phyloP scores from a whole-genome alignment of 2,113 vertebrate genomes.

The Elanoides forficatus region DNA sequence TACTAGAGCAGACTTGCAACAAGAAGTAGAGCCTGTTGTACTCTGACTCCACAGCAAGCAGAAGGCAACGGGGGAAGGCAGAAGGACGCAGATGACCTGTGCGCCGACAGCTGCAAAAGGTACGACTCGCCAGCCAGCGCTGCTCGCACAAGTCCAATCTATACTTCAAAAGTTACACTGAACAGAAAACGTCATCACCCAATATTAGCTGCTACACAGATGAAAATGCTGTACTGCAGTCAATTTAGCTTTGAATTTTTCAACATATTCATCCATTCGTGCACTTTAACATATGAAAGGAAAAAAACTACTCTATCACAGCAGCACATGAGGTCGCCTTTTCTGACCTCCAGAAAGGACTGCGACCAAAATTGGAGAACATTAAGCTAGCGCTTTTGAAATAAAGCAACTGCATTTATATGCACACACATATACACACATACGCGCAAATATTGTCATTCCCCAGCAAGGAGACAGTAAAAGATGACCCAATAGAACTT shows the following conservation, averaged over 20 bases:
- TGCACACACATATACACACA: too few species aligned
- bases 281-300: background rate
- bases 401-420: background rate
- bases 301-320: background rate
- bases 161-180: background rate
- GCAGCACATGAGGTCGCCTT: background rate
- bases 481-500: background rate
- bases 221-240: background rate
- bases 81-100: fast-evolving
- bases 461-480: background rate
- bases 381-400: background rate
- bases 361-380: background rate
- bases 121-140: background rate
- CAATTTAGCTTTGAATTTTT: background rate
- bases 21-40: background rate
- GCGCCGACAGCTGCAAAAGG: background rate
- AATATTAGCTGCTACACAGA: background rate
- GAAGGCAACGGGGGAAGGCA: background rate
- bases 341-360: background rate
- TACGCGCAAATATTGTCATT: fast-evolving
- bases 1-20: background rate
- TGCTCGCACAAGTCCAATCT: background rate
- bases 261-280: background rate
- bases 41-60: background rate
- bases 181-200: background rate